phyloP scores from a whole-genome alignment of 2,888 invertebrate species.

The Nephrotoma appendiculata region DNA sequence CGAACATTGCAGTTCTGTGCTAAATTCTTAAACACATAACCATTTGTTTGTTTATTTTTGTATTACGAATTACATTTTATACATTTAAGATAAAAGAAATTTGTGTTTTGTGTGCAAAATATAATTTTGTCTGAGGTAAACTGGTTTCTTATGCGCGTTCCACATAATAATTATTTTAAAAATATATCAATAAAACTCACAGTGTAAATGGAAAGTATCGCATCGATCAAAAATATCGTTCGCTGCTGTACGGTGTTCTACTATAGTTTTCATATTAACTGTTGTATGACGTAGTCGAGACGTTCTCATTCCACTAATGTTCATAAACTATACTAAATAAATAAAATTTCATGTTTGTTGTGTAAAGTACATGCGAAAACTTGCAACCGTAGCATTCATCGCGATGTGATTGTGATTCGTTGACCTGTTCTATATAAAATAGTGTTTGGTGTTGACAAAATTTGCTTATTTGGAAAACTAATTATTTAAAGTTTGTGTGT shows the following conservation, averaged over 20 bases:
- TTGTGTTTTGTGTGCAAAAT: not conserved
- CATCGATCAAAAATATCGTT: not conserved
- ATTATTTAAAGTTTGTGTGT: not conserved
- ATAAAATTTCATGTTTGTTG: not conserved
- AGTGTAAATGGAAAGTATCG: not conserved
- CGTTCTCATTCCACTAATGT: too few species aligned
- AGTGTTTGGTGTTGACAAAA: not conserved
- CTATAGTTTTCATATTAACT: too few species aligned
- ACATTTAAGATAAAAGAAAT: not conserved
- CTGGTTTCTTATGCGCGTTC: not conserved
- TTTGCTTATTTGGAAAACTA: not conserved
- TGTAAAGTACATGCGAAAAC: not conserved
- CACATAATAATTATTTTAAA: not conserved
- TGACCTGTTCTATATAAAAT: not conserved
- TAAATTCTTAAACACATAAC: not conserved
- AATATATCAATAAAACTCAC: not conserved
- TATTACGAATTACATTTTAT: not conserved
- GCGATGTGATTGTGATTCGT: not conserved
- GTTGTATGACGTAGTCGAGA: too few species aligned
- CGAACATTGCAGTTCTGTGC: not conserved
- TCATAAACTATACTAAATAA: not conserved
- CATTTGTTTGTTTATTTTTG: not conserved
- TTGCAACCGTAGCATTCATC: not conserved
- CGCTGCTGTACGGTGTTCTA: too few species aligned
- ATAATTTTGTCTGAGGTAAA: not conserved